Percentiles rank a stretch among this genome's conserved stretches.
Evolutionary conservation across 2,888 invertebrate genomes (phyloP).

Genomic region (Drosophila quasianomalipes): DNA sequence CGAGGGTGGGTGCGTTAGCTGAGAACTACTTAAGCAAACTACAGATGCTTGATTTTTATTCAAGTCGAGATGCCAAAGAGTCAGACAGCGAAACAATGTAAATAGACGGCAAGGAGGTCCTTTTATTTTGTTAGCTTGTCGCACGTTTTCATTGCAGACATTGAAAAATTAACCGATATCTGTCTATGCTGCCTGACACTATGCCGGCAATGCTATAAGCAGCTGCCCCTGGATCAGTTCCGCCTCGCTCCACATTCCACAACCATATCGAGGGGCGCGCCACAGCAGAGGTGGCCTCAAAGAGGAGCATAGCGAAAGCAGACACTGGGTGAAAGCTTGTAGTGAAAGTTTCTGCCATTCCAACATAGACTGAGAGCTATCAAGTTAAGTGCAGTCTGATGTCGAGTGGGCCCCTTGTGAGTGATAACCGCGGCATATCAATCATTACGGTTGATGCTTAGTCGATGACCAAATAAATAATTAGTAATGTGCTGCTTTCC

Average conservation of each 20-base stretch:
- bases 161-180: constrained; percentile 82
- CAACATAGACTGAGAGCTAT: constrained; percentile 24
- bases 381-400: constrained; percentile 40
- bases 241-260: background rate
- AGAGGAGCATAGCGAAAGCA: constrained; percentile 12
- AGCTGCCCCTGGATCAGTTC: constrained; percentile 9
- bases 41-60: constrained; percentile 63
- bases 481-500: constrained; percentile 9
- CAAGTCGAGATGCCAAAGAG: constrained; percentile 49
- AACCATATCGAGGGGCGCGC: background rate
- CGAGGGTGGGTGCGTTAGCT: background rate
- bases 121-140: constrained; percentile 37
- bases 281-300: constrained; percentile 34
- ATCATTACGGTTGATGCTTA: constrained; percentile 32
- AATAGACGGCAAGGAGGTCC: constrained; percentile 38
- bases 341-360: constrained; percentile 27
- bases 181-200: constrained; percentile 73
- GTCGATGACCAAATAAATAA: constrained; percentile 17
- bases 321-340: constrained; percentile 12
- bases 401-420: constrained; percentile 13
- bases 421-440: constrained; percentile 21
- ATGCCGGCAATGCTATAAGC: constrained; percentile 34
- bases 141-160: constrained; percentile 77
- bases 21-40: constrained; percentile 61
- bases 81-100: constrained; percentile 44